Conservation (phyloP, 2,888 invertebrate genomes). For the Drosophila anomalipes region DNA sequence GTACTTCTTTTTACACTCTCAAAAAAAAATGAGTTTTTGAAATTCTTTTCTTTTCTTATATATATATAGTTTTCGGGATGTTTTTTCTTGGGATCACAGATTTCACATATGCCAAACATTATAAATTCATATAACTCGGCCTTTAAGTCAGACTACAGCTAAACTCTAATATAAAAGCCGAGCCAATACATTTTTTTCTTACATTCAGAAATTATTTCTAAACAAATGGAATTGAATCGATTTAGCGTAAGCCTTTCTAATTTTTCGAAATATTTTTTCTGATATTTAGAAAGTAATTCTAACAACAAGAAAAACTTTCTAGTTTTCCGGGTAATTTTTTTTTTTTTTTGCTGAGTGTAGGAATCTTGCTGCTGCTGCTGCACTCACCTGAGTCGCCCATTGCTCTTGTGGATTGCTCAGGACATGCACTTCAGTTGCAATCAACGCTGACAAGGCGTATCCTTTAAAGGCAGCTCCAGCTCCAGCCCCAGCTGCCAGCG, state of each 20-base stretch:
- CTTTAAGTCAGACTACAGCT: too few relatives aligned
- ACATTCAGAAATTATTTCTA: neutral
- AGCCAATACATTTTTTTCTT: neutral
- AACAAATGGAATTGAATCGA: neutral
- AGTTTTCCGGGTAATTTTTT: neutral
- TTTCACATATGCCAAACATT: too few relatives aligned
- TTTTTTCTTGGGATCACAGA: too few relatives aligned
- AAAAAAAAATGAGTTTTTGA: too few relatives aligned
- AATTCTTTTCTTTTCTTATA: too few relatives aligned
- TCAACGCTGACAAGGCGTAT: conserved; percentile 35
- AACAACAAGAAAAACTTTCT: neutral
- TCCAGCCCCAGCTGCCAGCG: conserved; percentile 32
- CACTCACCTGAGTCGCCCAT: conserved; percentile 84
- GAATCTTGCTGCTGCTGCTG: neutral
- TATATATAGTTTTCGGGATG: too few relatives aligned
- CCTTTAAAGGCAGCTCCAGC: conserved; percentile 27
- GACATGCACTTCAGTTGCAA: conserved; percentile 29
- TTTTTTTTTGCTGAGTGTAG: neutral
- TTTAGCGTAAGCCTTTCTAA: neutral
- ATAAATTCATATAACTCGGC: too few relatives aligned
- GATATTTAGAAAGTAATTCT: neutral
- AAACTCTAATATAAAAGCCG: too few relatives aligned
- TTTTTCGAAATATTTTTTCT: neutral
- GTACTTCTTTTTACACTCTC: too few relatives aligned
- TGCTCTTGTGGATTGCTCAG: conserved; percentile 41